These are phyloP conservation scores for Drosophila robusta DNA, from an alignment of 2,888 invertebrate species.

Conservation along the genomic window DNA sequence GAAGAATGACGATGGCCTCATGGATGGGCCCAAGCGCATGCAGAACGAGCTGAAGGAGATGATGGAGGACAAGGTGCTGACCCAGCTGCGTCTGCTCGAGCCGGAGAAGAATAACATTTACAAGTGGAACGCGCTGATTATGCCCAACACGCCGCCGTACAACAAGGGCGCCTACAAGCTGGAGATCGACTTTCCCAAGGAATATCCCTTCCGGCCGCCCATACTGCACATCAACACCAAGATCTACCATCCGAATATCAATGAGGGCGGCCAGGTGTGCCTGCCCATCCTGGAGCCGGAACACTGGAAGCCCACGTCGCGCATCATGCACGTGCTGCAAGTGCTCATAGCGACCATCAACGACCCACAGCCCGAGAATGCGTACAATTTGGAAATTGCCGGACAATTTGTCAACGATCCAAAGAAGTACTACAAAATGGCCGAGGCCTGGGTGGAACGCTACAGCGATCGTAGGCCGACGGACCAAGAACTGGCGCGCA, in stretches of 20 bases:
- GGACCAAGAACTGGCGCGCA: constrained; percentile 84
- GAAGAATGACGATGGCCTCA: constrained; percentile 43
- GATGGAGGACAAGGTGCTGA: constrained; percentile 92
- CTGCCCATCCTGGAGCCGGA: constrained; percentile 98
- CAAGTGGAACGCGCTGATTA: constrained; percentile 97
- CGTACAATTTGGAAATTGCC: constrained; percentile 96
- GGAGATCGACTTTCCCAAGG: constrained; percentile 98
- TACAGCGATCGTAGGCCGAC: constrained; percentile 97
- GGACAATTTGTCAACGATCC: constrained; percentile 98
- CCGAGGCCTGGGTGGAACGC: constrained; percentile 98
- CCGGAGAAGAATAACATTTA: constrained; percentile 97
- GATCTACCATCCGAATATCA: constrained; percentile 99
- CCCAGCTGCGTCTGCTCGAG: constrained; percentile 93
- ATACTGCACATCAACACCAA: constrained; percentile 99
- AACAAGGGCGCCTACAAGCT: constrained; percentile 99
- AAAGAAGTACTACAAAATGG: constrained; percentile 98
- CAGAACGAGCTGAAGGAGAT: constrained; percentile 95
- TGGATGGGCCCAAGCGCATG: constrained; percentile 81
- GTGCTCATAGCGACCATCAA: constrained; percentile 98
- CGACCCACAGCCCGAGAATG: constrained; percentile 99
- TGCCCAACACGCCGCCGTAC: constrained; percentile 98
- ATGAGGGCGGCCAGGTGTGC: constrained; percentile 99
- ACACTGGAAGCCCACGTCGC: constrained; percentile 99
- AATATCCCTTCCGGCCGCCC: constrained; percentile 99
- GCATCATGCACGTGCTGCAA: constrained; percentile 99